Evolutionary conservation across 2,888 invertebrate genomes (phyloP).

Genomic region (Actias luna): DNA sequence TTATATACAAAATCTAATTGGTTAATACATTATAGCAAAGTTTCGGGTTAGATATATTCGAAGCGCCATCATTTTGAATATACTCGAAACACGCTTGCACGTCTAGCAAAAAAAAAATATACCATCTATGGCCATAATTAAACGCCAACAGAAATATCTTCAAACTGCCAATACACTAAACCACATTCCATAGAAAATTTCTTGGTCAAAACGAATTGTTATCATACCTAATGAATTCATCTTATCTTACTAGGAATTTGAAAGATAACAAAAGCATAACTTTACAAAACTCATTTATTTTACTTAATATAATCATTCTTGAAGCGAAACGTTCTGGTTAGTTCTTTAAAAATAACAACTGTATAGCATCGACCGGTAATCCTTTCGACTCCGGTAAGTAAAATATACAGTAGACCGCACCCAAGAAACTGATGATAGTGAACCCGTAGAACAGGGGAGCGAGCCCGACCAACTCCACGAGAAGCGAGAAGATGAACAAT

Average conservation of each 20-base stretch:
- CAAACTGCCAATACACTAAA: neutral
- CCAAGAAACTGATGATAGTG: constrained; percentile 53
- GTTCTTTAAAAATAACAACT: constrained; percentile 51
- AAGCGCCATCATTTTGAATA: no score
- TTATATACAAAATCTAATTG: no score
- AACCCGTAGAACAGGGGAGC: constrained; percentile 67
- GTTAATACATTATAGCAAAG: no score
- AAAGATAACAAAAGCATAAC: neutral
- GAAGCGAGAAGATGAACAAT: constrained; percentile 59
- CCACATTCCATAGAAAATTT: neutral
- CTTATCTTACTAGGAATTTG: neutral
- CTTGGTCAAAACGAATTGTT: neutral
- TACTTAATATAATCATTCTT: neutral
- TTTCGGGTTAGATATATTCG: no score
- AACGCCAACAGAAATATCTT: neutral
- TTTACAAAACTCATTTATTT: neutral
- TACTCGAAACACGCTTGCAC: no score
- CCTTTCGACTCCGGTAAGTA: constrained; percentile 75
- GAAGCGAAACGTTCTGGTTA: neutral
- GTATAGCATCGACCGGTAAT: constrained; percentile 61
- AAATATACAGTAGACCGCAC: constrained; percentile 55
- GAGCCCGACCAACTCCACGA: constrained; percentile 56
- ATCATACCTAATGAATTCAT: neutral
- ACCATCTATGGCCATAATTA: neutral
- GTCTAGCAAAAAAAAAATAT: no score